Conservation (phyloP, 2,888 invertebrate species). For the Leptopilina syphax region DNA sequence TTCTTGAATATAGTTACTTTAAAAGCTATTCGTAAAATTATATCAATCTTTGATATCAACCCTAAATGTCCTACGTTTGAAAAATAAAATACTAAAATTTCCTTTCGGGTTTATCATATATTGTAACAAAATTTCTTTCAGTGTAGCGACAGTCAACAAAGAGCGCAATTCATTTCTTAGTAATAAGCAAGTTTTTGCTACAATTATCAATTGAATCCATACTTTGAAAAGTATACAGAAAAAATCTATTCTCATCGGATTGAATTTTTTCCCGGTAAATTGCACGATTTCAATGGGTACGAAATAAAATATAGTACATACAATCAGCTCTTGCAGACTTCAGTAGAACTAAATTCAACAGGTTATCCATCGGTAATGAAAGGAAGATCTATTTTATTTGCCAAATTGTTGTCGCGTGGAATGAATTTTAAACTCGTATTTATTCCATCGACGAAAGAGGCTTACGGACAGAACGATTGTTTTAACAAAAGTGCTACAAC, state of each 20-base stretch:
- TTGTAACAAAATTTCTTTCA: too few relatives aligned
- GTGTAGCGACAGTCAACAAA: too few relatives aligned
- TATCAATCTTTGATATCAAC: too few relatives aligned
- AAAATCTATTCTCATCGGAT: background rate
- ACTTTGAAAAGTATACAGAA: background rate
- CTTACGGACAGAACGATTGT: background rate
- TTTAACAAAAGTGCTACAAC: background rate
- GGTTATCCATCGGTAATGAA: too few relatives aligned
- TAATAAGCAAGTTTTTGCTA: background rate
- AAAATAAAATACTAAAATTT: too few relatives aligned
- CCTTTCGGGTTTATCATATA: too few relatives aligned
- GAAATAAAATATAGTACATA: background rate
- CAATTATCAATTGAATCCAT: background rate
- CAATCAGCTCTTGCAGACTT: background rate
- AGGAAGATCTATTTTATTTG: too few relatives aligned
- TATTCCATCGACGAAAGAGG: background rate
- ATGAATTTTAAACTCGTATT: background rate
- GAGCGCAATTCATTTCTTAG: background rate
- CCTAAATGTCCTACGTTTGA: too few relatives aligned
- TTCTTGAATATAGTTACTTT: too few relatives aligned
- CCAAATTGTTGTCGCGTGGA: background rate
- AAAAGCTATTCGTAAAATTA: too few relatives aligned
- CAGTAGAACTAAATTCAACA: background rate
- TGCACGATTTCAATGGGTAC: background rate
- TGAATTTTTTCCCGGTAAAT: background rate